Evolutionary conservation across 2,113 vertebrate genomes (phyloP), one percentile per base, ranked within the genome.

Genomic region (Elephantulus edwardii): DNA sequence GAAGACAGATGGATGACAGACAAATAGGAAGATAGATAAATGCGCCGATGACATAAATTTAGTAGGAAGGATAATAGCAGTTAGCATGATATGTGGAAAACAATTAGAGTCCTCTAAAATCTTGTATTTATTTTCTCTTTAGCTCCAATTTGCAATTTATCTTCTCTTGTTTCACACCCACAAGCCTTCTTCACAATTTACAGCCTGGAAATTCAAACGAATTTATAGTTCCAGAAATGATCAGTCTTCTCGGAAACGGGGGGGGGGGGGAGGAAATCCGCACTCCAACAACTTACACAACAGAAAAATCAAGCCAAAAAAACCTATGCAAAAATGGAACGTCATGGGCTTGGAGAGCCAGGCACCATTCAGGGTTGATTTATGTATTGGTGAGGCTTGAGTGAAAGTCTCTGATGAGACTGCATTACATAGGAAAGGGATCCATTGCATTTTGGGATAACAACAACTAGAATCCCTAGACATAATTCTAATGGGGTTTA

Each of bases 1-100:
- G 89, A 95, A 98, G 96, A 97, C 96, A 97, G 94, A 94, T 95
- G 97, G 97, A 97, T 97, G 96, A 97, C 74, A 98, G 96, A 96
- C 93, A 97, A 97, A 97, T 93, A 97, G 93, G 95, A 97, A 94
- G 95, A 91, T 89, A 97, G 92, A 90, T 96, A 97, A 97, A 96
- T 91, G 88, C 30, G 88, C 64, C 89, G 91, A 84, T 90, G 92
- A 97, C 96, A 97, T 95, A 97, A 80, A 96, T 97, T 96, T 96
- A 96, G 95, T 97, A 96, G 88, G 87, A 93, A 95, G 93, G 68
- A 96, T 93, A 96, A 96, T 96, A 35, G 95, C 96, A 96, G 94
- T 97, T 97, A 93, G 96, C 93, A 92, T 93, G 81, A 93, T 96
- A 95, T 96, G 95, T 95, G 83, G 86, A 96, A 97, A 97, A 97